Evolutionary conservation across 1,140 invertebrate species (phyloP).

Genomic region (Ceratina calcarata): DNA sequence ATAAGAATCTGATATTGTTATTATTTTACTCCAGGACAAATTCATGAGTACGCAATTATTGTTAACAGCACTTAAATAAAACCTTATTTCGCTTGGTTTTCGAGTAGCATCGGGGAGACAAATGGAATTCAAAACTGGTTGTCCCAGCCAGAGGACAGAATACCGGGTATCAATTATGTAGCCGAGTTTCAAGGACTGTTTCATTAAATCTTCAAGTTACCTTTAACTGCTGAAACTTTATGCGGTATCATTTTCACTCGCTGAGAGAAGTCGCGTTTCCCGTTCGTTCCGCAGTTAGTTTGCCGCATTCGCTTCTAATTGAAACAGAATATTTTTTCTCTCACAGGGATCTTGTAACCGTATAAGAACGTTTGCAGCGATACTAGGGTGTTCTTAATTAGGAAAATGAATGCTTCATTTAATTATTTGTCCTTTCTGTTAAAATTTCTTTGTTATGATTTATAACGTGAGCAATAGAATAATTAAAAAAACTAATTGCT

Average conservation of each 20-base stretch:
- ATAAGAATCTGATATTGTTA: too few relatives aligned
- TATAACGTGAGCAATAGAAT: too few relatives aligned
- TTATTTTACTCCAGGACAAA: too few relatives aligned
- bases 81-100: too few relatives aligned
- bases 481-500: too few relatives aligned
- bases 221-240: conserved; percentile 31
- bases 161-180: neutral
- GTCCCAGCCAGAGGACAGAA: neutral
- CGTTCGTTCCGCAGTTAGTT: neutral
- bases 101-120: too few relatives aligned
- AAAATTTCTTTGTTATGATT: too few relatives aligned
- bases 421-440: too few relatives aligned
- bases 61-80: too few relatives aligned
- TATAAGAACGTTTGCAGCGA: neutral
- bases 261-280: neutral
- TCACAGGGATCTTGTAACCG: neutral
- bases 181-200: neutral
- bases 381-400: neutral
- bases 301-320: neutral
- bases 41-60: too few relatives aligned
- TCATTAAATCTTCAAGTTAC: conserved; percentile 15
- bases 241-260: neutral
- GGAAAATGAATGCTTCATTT: neutral
- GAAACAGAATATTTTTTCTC: neutral
- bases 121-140: too few relatives aligned